phyloP scores from a whole-genome alignment of 2,888 invertebrate genomes.

The Dryocosmus kuriphilus region DNA sequence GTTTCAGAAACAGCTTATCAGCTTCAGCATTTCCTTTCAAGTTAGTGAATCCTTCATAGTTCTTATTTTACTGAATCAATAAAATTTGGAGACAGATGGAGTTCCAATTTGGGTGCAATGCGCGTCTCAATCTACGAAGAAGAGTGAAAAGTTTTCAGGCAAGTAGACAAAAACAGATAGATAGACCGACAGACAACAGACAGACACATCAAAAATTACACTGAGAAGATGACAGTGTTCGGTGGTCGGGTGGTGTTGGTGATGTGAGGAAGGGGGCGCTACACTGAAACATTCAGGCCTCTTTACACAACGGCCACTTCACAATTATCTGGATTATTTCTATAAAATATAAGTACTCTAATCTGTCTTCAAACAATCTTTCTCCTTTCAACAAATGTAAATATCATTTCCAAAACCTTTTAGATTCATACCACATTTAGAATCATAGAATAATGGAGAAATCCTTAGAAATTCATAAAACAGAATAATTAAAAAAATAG shows the following conservation, averaged over 20 bases:
- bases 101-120: slow-evolving; percentile 37
- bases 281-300: slow-evolving; percentile 75
- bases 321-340: slow-evolving; percentile 65
- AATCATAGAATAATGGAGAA: background rate
- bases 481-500: background rate
- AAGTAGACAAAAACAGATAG: slow-evolving; percentile 56
- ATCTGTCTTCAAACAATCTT: slow-evolving; percentile 49
- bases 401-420: no score
- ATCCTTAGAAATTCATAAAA: background rate
- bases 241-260: slow-evolving; percentile 70
- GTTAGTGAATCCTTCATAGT: background rate
- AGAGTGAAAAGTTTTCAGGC: slow-evolving; percentile 34
- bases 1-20: background rate
- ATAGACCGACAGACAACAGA: slow-evolving; percentile 66
- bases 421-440: background rate
- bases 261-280: slow-evolving; percentile 75
- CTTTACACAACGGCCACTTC: slow-evolving; percentile 70
- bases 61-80: background rate
- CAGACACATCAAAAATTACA: slow-evolving; percentile 71
- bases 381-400: background rate
- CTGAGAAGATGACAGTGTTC: slow-evolving; percentile 75
- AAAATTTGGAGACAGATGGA: background rate
- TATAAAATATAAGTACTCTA: slow-evolving; percentile 51
- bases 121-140: slow-evolving; percentile 41
- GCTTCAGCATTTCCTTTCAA: background rate